Conservation (phyloP, 2,797 vertebrate species). For the Antennarius maculatus region DNA sequence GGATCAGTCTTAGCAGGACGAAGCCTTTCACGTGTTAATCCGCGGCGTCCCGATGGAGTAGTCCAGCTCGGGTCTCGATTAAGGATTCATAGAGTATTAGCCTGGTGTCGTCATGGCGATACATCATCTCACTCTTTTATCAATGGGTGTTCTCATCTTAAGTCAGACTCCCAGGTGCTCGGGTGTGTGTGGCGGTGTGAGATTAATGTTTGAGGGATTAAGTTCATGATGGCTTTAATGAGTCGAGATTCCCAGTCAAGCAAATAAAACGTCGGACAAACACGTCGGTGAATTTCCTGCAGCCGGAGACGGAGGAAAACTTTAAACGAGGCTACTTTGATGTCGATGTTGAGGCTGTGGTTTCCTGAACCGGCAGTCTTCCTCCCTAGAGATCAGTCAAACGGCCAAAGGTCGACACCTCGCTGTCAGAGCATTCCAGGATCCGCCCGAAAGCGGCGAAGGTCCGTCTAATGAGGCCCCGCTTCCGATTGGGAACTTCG, state of each 20-base stretch:
- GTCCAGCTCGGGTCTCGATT: constrained; percentile 51
- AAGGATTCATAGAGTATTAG: constrained; percentile 67
- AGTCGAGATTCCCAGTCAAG: no score
- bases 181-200: constrained; percentile 14
- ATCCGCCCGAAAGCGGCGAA: constrained; percentile 6
- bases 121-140: constrained; percentile 59
- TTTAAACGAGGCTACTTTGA: no score
- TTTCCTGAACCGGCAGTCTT: constrained; percentile 5
- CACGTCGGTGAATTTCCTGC: no score
- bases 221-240: background rate
- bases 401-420: constrained; percentile 21
- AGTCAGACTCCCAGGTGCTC: constrained; percentile 39
- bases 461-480: no score
- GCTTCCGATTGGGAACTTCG: no score
- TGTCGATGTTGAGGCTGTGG: no score
- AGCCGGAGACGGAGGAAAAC: no score
- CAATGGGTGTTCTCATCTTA: constrained; percentile 40
- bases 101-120: constrained; percentile 51
- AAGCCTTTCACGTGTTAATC: constrained; percentile 62
- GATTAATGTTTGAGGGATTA: constrained; percentile 37
- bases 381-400: background rate
- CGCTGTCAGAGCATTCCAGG: constrained; percentile 6
- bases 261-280: no score
- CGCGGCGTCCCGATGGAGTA: constrained; percentile 28
- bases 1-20: constrained; percentile 42